Conservation (phyloP, 2,113 vertebrate genomes). For the Pimephales promelas region DNA sequence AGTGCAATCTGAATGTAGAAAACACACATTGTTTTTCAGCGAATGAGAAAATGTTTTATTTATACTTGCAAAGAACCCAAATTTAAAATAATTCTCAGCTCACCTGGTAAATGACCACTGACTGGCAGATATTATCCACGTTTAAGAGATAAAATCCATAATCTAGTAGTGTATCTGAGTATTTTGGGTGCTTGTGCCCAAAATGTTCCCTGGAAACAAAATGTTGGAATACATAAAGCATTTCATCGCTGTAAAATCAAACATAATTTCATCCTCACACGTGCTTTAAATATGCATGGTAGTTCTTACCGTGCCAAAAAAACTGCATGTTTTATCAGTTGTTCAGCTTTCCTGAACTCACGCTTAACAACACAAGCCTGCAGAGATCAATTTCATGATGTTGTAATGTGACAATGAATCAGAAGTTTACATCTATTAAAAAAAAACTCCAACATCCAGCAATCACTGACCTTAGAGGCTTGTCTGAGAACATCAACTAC, state of each 20-base stretch:
- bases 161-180: conserved; percentile 96
- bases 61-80: background rate
- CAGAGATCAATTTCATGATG: conserved; percentile 26
- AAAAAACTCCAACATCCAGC: conserved; percentile 17
- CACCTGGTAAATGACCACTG: conserved; percentile 98
- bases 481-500: conserved; percentile 97
- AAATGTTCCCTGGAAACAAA: conserved; percentile 89
- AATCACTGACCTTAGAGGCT: conserved; percentile 87
- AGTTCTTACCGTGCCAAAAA: conserved; percentile 90
- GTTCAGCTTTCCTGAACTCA: conserved; percentile 97
- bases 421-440: background rate
- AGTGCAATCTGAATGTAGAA: conserved; percentile 85
- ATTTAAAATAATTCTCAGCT: conserved; percentile 32
- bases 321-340: conserved; percentile 97
- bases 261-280: background rate
- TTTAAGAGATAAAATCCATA: conserved; percentile 99
- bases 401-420: background rate
- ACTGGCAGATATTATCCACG: conserved; percentile 99
- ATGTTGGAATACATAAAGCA: background rate
- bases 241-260: background rate
- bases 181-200: conserved; percentile 97
- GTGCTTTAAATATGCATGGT: background rate
- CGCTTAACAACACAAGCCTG: conserved; percentile 98
- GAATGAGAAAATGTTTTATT: background rate
- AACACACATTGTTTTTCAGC: background rate